phyloP scores from a whole-genome alignment of 2,888 invertebrate genomes.

The Sabatieria punctata region DNA sequence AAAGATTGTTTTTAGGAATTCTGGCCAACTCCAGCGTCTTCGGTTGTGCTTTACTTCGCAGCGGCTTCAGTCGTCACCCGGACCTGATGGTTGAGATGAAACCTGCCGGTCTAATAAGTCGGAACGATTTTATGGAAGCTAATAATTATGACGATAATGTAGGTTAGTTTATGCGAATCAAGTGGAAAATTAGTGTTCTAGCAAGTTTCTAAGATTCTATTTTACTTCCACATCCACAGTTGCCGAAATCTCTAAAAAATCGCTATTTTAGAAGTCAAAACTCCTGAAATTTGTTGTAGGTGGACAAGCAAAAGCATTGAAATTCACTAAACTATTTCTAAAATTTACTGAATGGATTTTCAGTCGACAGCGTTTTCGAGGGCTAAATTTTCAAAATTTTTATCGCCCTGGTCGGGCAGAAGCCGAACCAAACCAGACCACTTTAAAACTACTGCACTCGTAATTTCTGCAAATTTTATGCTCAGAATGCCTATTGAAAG shows the following conservation, averaged over 20 bases:
- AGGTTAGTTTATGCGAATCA: too few species aligned
- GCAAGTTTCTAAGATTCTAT: too few species aligned
- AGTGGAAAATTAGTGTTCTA: too few species aligned
- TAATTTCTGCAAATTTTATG: too few species aligned
- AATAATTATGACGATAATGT: slow-evolving; percentile 5
- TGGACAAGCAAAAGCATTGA: not conserved
- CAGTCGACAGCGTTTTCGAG: too few species aligned
- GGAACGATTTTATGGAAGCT: not conserved
- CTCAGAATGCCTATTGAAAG: too few species aligned
- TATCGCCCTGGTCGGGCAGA: too few species aligned
- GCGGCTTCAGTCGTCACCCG: slow-evolving; percentile 1
- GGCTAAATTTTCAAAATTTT: too few species aligned
- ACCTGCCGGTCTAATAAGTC: slow-evolving; percentile 8
- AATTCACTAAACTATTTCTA: not conserved
- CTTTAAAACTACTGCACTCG: too few species aligned
- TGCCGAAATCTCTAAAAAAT: not conserved
- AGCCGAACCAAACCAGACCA: too few species aligned
- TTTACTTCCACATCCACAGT: too few species aligned
- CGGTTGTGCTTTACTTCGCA: slow-evolving; percentile 8
- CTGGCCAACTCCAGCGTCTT: slow-evolving; percentile 8
- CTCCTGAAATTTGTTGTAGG: not conserved
- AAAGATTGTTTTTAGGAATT: slow-evolving; percentile 5
- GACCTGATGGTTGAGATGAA: slow-evolving; percentile 10
- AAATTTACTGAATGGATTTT: not conserved
- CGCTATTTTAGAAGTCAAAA: not conserved